A percentile compares a stretch with the other conserved stretches of the same genome.
Evolutionary conservation across 2,113 vertebrate genomes (phyloP).

Genomic region (Anolis carolinensis): DNA sequence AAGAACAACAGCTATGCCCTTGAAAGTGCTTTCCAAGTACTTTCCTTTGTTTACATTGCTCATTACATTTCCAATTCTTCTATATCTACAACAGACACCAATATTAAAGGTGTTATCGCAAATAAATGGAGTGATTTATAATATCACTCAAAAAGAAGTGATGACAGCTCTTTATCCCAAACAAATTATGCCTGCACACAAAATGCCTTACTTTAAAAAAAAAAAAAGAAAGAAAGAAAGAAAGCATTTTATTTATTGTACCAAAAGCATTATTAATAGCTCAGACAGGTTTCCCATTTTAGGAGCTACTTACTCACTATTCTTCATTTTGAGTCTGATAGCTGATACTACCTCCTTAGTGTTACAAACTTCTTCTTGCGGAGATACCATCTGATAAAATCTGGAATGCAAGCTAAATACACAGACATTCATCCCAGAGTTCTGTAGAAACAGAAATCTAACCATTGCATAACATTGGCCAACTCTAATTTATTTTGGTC

Average conservation of each 20-base stretch:
- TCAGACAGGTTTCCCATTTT: background rate
- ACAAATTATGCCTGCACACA: background rate
- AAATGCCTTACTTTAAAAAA: background rate
- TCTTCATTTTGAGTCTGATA: background rate
- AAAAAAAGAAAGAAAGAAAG: too few relatives aligned
- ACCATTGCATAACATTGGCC: background rate
- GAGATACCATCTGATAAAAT: background rate
- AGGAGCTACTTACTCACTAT: too few relatives aligned
- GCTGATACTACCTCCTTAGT: background rate
- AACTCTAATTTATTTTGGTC: background rate
- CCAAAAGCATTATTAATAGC: background rate
- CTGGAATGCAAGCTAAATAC: background rate
- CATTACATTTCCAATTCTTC: background rate
- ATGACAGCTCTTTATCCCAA: background rate
- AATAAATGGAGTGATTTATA: accelerated
- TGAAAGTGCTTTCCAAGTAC: too few relatives aligned
- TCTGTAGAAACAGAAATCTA: background rate
- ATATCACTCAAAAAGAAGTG: background rate
- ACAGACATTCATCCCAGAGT: background rate
- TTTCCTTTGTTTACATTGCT: background rate
- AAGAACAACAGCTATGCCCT: too few relatives aligned
- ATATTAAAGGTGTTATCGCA: background rate
- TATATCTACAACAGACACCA: background rate
- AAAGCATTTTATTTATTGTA: background rate
- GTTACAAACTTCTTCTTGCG: background rate